Evolutionary conservation across 2,113 vertebrate genomes (phyloP), one percentile per base, ranked within the genome.

Genomic region (Dolichotis patagonum): DNA sequence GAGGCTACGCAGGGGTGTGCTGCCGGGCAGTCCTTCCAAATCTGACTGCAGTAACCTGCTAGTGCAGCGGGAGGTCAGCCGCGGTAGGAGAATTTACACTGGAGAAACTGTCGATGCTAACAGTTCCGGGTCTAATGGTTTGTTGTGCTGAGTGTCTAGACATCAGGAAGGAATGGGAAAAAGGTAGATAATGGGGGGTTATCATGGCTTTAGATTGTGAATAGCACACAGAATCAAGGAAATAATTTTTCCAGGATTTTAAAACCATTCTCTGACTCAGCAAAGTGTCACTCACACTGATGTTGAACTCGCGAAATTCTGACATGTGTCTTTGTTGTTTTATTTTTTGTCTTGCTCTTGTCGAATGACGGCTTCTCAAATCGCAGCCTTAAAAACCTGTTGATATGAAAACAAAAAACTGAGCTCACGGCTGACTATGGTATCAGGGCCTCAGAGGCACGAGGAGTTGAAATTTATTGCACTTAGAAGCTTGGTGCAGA

Each of bases 231-330:
- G 77, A 82, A 86, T 20, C 62, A 6, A 62, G 43, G 71, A 65
- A 84, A 91, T 9, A 35, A 30, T 7, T 82, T 83, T 88, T 91
- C 35, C 86, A 43, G 19, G 67, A 26, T 92, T 87, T 63, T 28
- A 88, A 75, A 67, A 49, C 81, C 41, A n/a, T n/a, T n/a, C 52
- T 63, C 80, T 43, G 75, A 91, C 73, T 94, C 77, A 88, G 86
- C 94, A 85, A 90, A 81, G 49, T 91, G 54, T 52, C 78, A 65
- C 63, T 85, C 58, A 49, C 13, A 3, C 84, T 88, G 10, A 1
- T 0, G 85, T 63, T 8, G 71, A 85, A 30, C 13, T 5, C 63
- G 67, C 12, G 52, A 71, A 52, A 35, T 52, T 88, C 78, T 90
- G 89, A 94, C 63, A 17, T 63, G 30, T 16, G 24, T 88, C 83